Conservation (phyloP, 2,888 invertebrate species). For the Pseudanteris insignis region DNA sequence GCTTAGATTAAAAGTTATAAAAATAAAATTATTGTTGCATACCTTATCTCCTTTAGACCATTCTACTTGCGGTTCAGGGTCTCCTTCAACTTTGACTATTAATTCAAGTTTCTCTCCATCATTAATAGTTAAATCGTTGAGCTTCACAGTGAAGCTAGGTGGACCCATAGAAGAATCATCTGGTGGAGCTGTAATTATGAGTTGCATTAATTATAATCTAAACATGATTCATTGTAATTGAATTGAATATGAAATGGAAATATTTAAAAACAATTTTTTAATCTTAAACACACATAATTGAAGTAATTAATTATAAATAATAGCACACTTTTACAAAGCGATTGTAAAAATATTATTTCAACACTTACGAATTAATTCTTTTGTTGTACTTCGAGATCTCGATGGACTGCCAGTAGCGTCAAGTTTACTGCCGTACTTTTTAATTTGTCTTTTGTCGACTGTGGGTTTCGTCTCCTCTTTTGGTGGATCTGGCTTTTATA, state of each 20-base stretch:
- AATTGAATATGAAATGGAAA: too few species aligned
- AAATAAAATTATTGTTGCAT: too few species aligned
- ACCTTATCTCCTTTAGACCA: slow-evolving; percentile 90
- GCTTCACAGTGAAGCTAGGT: slow-evolving; percentile 83
- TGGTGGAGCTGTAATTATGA: slow-evolving; percentile 81
- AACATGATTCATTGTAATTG: too few species aligned
- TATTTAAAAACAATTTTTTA: too few species aligned
- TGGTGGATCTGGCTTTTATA: slow-evolving; percentile 5
- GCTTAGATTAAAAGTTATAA: too few species aligned
- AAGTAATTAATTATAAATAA: too few species aligned
- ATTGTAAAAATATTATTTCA: neutral
- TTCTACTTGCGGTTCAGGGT: slow-evolving; percentile 90
- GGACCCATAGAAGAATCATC: slow-evolving; percentile 89
- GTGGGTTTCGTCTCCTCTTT: slow-evolving; percentile 49
- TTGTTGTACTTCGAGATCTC: slow-evolving; percentile 87
- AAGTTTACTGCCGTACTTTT: slow-evolving; percentile 76
- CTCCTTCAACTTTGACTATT: slow-evolving; percentile 85
- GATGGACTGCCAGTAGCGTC: slow-evolving; percentile 84
- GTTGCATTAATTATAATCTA: too few species aligned
- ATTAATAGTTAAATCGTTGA: slow-evolving; percentile 78
- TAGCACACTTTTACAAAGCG: too few species aligned
- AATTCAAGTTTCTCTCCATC: slow-evolving; percentile 90
- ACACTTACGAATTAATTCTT: slow-evolving; percentile 81
- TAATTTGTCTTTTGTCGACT: slow-evolving; percentile 68
- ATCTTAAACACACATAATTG: too few species aligned